Conservation (phyloP, 2,113 vertebrate species). For the Girardinichthys multiradiatus region DNA sequence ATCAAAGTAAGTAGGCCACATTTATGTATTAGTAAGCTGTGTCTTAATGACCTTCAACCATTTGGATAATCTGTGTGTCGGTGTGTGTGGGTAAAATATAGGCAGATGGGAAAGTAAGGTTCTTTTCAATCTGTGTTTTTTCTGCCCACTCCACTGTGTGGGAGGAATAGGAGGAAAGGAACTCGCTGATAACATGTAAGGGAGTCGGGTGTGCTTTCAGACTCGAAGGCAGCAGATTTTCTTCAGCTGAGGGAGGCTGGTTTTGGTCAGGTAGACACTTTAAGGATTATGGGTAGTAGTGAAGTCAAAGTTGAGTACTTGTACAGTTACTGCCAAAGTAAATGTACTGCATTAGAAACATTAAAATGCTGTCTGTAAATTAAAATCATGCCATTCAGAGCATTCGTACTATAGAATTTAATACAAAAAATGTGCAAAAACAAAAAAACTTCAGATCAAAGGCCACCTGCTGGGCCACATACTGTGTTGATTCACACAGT, state of each 20-base stretch:
- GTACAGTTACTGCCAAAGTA: neutral
- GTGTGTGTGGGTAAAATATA: neutral
- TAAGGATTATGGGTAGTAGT: slow-evolving; percentile 19
- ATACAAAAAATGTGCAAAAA: neutral
- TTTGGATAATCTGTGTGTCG: too few species aligned
- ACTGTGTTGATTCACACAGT: neutral
- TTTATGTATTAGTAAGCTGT: too few species aligned
- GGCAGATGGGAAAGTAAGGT: slow-evolving; percentile 45
- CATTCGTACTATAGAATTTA: neutral
- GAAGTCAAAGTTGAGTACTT: neutral
- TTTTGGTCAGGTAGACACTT: slow-evolving; percentile 32
- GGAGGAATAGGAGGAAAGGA: slow-evolving; percentile 43
- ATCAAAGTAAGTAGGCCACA: too few species aligned
- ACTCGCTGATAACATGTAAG: slow-evolving; percentile 61
- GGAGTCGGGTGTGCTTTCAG: slow-evolving; percentile 27
- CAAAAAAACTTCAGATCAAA: neutral
- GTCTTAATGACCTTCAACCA: too few species aligned
- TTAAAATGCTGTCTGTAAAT: neutral
- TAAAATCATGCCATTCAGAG: neutral
- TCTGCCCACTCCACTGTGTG: slow-evolving; percentile 31
- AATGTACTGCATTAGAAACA: neutral
- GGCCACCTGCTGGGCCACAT: neutral
- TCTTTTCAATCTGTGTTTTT: slow-evolving; percentile 22
- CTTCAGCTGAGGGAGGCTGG: slow-evolving; percentile 28
- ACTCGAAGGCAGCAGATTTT: slow-evolving; percentile 41